phyloP scores from a whole-genome alignment of 2,888 invertebrate genomes.

The Xylocampa areola region DNA sequence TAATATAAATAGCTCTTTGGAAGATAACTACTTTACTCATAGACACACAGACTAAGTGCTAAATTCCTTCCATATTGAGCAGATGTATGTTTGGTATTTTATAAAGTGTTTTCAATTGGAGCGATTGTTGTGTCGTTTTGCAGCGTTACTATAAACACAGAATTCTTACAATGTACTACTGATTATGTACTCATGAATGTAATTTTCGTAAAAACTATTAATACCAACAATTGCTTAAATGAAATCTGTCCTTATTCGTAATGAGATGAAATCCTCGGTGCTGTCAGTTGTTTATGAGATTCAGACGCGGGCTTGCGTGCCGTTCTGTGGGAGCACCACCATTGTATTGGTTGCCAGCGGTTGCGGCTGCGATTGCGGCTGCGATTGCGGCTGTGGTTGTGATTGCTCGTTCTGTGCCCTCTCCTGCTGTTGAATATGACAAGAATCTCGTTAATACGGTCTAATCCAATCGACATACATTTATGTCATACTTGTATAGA shows the following conservation, averaged over 20 bases:
- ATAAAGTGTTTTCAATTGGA: constrained; percentile 22
- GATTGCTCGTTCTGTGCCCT: constrained; percentile 61
- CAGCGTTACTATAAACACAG: background rate
- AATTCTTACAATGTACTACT: background rate
- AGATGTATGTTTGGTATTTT: constrained; percentile 17
- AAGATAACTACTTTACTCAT: constrained; percentile 22
- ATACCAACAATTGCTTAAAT: constrained; percentile 16
- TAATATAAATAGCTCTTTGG: constrained; percentile 18
- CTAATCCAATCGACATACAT: no score
- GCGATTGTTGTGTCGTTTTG: constrained; percentile 3
- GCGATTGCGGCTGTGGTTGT: constrained; percentile 39
- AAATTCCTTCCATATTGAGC: constrained; percentile 28
- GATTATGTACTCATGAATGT: background rate
- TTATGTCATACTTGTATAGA: no score
- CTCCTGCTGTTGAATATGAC: constrained; percentile 33
- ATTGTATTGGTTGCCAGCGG: constrained; percentile 70
- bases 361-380: constrained; percentile 41
- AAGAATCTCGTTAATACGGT: constrained; percentile 3
- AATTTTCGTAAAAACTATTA: no score
- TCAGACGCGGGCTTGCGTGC: constrained; percentile 79
- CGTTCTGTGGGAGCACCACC: constrained; percentile 77
- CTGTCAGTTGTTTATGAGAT: constrained; percentile 62
- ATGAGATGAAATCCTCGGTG: constrained; percentile 53
- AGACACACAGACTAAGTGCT: constrained; percentile 17
- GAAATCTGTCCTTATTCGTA: constrained; percentile 13